A percentile compares a stretch with the other conserved stretches of the same genome.
Conservation (phyloP, 1,140 invertebrate species). For the Elymnias hypermnestra region DNA sequence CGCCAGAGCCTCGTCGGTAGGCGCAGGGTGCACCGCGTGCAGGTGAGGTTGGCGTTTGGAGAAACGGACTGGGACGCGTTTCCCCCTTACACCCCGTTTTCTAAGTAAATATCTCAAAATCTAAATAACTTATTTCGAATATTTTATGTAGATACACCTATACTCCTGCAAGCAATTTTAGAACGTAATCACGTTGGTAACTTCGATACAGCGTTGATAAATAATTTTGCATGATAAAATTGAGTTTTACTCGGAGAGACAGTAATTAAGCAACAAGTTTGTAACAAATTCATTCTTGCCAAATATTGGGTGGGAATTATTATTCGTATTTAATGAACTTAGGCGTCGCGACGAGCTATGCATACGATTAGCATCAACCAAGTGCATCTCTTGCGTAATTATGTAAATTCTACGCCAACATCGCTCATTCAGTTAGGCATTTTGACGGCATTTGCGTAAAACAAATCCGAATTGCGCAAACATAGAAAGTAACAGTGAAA, state of each 20-base stretch:
- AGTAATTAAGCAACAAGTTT: slow-evolving; percentile 22
- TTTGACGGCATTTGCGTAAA: slow-evolving; percentile 30
- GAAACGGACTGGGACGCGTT: no score
- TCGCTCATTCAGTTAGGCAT: slow-evolving; percentile 36
- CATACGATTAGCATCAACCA: slow-evolving; percentile 46
- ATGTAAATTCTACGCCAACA: slow-evolving; percentile 50
- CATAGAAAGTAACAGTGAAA: slow-evolving; percentile 22
- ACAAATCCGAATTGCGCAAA: slow-evolving; percentile 19
- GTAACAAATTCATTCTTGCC: slow-evolving; percentile 25
- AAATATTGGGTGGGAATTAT: slow-evolving; percentile 25
- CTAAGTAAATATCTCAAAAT: no score
- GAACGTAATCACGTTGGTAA: neutral
- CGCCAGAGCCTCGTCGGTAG: no score
- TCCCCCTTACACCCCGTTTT: no score
- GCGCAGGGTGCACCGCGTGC: no score
- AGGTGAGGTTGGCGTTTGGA: no score
- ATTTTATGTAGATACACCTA: no score
- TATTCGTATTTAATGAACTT: slow-evolving; percentile 31
- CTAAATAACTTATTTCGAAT: no score
- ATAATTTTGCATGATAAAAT: slow-evolving; percentile 8
- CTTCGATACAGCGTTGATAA: neutral
- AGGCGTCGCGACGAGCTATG: slow-evolving; percentile 38
- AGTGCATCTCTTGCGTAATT: slow-evolving; percentile 54
- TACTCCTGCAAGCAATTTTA: no score
- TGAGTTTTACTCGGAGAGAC: slow-evolving; percentile 7